Evolutionary conservation across 2,888 invertebrate genomes (phyloP), one percentile per base, ranked within the genome.

Genomic region (Acanthosepion esculentum): DNA sequence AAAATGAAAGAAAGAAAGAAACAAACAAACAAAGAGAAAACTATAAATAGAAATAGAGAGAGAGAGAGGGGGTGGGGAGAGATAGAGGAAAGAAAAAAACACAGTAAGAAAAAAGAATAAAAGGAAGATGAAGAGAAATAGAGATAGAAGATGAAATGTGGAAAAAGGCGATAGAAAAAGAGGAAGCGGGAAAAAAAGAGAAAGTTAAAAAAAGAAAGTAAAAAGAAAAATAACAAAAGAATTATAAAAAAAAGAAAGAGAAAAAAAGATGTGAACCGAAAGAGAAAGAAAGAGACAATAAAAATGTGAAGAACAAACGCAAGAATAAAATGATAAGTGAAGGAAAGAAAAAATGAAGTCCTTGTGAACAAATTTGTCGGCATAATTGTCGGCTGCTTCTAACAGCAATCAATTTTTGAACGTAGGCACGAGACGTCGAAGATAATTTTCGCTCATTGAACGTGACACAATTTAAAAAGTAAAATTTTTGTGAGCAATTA

Each of bases 381-480:
- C 78, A n/a, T 78, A 78, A 78, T 78, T 78, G 78, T 33, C 78
- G 78, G 78, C 78, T 78, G 78, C 33, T 78, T 33, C 33, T n/a
- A n/a, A 78, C 15, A 78, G 78, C 78, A 78, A n/a, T 78, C 78
- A 78, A 78, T 78, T 78, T 33, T 8, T 23, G 78, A 78, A 78
- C 78, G 78, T 78, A 33, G 18, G n/a, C 78, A 33, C n/a, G 78
- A 78, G n/a, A 78, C 78, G 78, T 78, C 78, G 33, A 78, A 78
- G 78, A 78, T 78, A 78, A 78, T 78, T 78, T 78, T 78, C n/a
- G 23, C 33, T 78, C 78, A 78, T 78, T 33, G 78, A 78, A 78
- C 78, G 78, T 78, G 78, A 78, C 78, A 78, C 78, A 78, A 78
- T 78, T 78, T 78, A n/a, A 78, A 78, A 78, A 78, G 78, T 78